phyloP scores from a whole-genome alignment of 1,140 invertebrate species.

The Maniola jurtina region DNA sequence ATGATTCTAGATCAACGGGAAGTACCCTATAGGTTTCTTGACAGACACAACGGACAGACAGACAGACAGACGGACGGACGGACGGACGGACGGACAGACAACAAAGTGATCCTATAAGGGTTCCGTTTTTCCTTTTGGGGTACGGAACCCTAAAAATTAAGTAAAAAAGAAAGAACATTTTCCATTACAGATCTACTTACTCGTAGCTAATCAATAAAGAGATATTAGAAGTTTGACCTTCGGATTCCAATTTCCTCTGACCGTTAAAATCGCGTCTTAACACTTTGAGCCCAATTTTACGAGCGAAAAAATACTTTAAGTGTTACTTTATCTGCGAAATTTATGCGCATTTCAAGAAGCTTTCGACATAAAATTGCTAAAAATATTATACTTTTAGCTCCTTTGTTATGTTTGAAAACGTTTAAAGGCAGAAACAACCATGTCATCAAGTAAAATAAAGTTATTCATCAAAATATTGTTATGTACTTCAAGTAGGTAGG shows the following conservation, averaged over 20 bases:
- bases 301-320: slow-evolving; percentile 16
- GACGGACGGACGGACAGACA: too few relatives aligned
- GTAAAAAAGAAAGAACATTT: too few relatives aligned
- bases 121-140: too few relatives aligned
- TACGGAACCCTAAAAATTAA: too few relatives aligned
- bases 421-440: neutral
- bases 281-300: slow-evolving; percentile 19
- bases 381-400: slow-evolving; percentile 16
- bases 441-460: neutral
- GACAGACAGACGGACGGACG: too few relatives aligned
- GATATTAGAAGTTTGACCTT: slow-evolving; percentile 23
- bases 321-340: slow-evolving; percentile 19
- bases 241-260: slow-evolving; percentile 10
- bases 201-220: slow-evolving; percentile 8
- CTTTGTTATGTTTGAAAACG: slow-evolving; percentile 10
- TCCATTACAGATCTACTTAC: too few relatives aligned
- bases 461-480: too few relatives aligned
- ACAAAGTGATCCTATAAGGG: too few relatives aligned
- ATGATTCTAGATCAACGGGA: too few relatives aligned
- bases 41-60: too few relatives aligned
- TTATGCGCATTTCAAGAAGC: slow-evolving; percentile 22
- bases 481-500: too few relatives aligned
- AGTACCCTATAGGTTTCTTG: too few relatives aligned
- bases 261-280: slow-evolving; percentile 13
- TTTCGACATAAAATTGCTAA: slow-evolving; percentile 23